Evolutionary conservation across 2,888 invertebrate genomes (phyloP), one percentile per base, ranked within the genome.

Genomic region (Phortica okadai): DNA sequence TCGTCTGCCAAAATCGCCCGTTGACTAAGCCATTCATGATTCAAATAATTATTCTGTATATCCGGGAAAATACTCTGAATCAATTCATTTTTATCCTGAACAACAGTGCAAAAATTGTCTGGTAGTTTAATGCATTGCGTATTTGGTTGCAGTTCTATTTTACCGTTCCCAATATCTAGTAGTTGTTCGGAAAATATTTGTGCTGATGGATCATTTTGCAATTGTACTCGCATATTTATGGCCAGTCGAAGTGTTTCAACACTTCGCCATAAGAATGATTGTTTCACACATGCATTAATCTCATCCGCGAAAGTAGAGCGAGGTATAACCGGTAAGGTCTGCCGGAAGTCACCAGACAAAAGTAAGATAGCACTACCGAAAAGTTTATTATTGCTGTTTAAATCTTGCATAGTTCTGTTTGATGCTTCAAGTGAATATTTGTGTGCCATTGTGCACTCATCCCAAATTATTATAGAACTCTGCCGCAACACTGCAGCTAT

Each of bases 41-140:
- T 25, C 6, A 4, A 10, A 21, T 85, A 76, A 76, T 85, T 86
- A 79, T 84, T 85, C 25, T 85, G 79, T 77, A 82, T 75, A 16
- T 10, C 16, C 16, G 59, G 59, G 16, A 59, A 59, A 14, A 59
- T 21, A 16, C 21, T 59, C 21, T 59, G 2, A 59, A 59, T 5
- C 3, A 8, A 5, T 59, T 59, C 16, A 16, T n/a, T 6, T 59
- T n/a, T 59, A n/a, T 10, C 11, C 11, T 59, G 11, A n/a, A 59
- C 21, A 21, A 21, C 21, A 21, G 21, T 21, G 21, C 16, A n/a
- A 16, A 59, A 59, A 59, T 59, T 59, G 16, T 59, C 16, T n/a
- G 16, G 6, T n/a, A 59, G n/a, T n/a, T 59, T 59, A 10, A 59
- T 59, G n/a, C n/a, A n/a, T 59, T 59, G 14, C 16, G 59, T 59